Evolutionary conservation across 1,140 invertebrate species (phyloP).

Genomic region (Proctacanthus coquilletti): DNA sequence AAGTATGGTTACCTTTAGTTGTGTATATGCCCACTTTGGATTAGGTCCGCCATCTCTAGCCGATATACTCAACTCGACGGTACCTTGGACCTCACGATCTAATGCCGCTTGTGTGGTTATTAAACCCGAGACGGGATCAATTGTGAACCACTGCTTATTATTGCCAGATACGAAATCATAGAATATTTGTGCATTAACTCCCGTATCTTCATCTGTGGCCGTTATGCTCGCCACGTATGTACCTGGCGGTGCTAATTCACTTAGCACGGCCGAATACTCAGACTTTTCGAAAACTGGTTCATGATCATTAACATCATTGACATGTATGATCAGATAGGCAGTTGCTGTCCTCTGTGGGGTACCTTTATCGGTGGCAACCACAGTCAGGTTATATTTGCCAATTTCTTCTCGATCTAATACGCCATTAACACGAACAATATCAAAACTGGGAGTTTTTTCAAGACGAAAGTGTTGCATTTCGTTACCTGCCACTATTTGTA

Average conservation of each 20-base stretch:
- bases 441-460: conserved; percentile 67
- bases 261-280: conserved; percentile 75
- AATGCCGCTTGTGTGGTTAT: conserved; percentile 68
- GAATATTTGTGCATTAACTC: conserved; percentile 74
- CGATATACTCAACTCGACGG: conserved; percentile 65
- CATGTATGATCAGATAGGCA: conserved; percentile 74
- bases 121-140: conserved; percentile 66
- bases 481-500: conserved; percentile 76
- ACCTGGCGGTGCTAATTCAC: conserved; percentile 71
- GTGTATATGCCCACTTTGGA: conserved; percentile 76
- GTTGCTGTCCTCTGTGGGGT: conserved; percentile 66
- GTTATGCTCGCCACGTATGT: conserved; percentile 77
- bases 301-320: conserved; percentile 92
- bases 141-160: conserved; percentile 71
- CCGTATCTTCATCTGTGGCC: conserved; percentile 80
- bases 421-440: conserved; percentile 83
- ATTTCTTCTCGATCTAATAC: conserved; percentile 84
- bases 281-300: conserved; percentile 88
- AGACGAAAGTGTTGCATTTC: conserved; percentile 78
- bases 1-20: conserved; percentile 76
- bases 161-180: conserved; percentile 79
- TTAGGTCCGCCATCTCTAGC: conserved; percentile 78
- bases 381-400: conserved; percentile 79
- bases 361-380: conserved; percentile 80
- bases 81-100: conserved; percentile 75